A percentile compares a stretch with the other conserved stretches of the same genome.
Conservation (phyloP, 2,888 invertebrate species). For the Anthrax anthrax region DNA sequence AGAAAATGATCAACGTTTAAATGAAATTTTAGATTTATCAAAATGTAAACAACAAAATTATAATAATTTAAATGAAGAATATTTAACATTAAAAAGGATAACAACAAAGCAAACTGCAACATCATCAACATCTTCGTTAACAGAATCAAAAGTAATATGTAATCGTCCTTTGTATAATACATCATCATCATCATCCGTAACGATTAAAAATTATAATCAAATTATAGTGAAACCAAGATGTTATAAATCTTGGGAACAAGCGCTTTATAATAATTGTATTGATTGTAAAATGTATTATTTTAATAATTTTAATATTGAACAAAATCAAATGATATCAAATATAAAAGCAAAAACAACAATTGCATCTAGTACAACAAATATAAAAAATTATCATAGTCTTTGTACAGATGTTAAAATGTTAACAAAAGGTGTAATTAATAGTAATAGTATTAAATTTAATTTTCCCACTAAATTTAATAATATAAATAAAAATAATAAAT, state of each 20-base stretch:
- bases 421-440: no score
- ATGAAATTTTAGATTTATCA: constrained; percentile 23
- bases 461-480: no score
- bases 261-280: constrained; percentile 8
- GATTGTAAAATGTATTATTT: constrained; percentile 17
- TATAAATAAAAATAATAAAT: no score
- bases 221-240: constrained; percentile 10
- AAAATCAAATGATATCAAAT: constrained; percentile 12
- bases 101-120: no score
- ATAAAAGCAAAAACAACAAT: not conserved
- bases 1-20: no score
- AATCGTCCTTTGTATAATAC: no score
- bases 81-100: no score
- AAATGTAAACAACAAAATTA: constrained; percentile 14
- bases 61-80: not conserved
- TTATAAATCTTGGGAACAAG: constrained; percentile 8
- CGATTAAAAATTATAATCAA: constrained; percentile 3
- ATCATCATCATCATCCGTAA: not conserved
- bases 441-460: no score
- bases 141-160: no score
- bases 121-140: not conserved
- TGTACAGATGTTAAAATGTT: no score
- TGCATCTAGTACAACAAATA: not conserved
- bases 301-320: constrained; percentile 14
- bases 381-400: no score